Percentiles rank a stretch among this genome's conserved stretches.
phyloP scores from a whole-genome alignment of 1,140 invertebrate species.

The Acromyrmex charruanus region DNA sequence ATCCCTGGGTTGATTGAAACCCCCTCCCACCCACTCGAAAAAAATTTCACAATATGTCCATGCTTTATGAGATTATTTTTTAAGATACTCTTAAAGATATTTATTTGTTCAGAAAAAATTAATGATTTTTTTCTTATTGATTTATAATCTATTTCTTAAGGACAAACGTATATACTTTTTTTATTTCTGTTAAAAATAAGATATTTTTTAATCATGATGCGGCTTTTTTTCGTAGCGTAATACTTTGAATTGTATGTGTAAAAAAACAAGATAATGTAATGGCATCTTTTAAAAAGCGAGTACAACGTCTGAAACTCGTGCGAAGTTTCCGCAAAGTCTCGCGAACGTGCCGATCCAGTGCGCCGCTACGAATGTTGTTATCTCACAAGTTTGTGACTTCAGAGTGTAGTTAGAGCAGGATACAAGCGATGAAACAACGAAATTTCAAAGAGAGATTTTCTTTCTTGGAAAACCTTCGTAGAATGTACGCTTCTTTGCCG shows the following conservation, averaged over 20 bases:
- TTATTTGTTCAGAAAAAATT: neutral
- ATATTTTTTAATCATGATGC: neutral
- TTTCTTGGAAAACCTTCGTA: constrained; percentile 26
- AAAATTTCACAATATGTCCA: no score
- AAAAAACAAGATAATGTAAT: constrained; percentile 37
- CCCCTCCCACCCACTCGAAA: no score
- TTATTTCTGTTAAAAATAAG: neutral
- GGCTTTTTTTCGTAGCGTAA: neutral
- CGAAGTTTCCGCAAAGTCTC: constrained; percentile 50
- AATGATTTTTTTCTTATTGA: neutral
- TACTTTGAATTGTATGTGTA: constrained; percentile 16
- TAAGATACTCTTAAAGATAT: neutral
- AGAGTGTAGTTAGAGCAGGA: constrained; percentile 52
- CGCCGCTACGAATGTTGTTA: constrained; percentile 56
- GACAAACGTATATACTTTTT: neutral
- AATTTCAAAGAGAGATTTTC: constrained; percentile 59
- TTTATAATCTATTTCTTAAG: neutral
- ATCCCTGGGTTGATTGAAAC: no score
- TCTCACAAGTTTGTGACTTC: constrained; percentile 55
- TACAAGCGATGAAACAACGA: constrained; percentile 49
- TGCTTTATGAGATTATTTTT: neutral
- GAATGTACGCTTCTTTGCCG: neutral
- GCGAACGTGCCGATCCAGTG: constrained; percentile 46
- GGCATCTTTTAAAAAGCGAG: constrained; percentile 50
- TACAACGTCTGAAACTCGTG: constrained; percentile 32